Percentiles rank a stretch among this genome's conserved stretches.
phyloP scores from a whole-genome alignment of 2,888 invertebrate species.

The Sthenelais limicola region DNA sequence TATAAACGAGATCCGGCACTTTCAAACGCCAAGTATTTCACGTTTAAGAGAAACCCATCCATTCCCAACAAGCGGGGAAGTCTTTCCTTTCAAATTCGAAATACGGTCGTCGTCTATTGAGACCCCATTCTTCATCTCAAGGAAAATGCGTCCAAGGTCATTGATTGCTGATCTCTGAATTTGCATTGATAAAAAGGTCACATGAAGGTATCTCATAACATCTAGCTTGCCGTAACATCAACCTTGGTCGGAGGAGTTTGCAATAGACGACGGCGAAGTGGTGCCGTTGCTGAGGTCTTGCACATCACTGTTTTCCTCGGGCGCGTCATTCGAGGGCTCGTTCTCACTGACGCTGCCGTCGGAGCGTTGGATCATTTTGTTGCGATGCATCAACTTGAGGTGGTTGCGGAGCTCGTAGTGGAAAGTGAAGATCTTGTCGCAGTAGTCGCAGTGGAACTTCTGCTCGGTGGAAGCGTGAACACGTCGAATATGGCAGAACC shows the following conservation, averaged over 20 bases:
- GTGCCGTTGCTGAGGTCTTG: conserved; percentile 34
- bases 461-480: conserved; percentile 57
- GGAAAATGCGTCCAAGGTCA: too few relatives aligned
- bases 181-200: too few relatives aligned
- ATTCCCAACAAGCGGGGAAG: too few relatives aligned
- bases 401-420: conserved; percentile 44
- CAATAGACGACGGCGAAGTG: conserved; percentile 11
- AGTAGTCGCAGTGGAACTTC: conserved; percentile 44
- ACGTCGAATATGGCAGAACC: conserved; percentile 56
- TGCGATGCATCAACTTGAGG: conserved; percentile 42
- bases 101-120: too few relatives aligned
- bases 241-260: conserved; percentile 21
- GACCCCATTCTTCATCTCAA: too few relatives aligned
- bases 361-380: conserved; percentile 34
- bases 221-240: conserved; percentile 15
- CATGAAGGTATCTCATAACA: too few relatives aligned
- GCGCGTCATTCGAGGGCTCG: background rate
- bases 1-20: too few relatives aligned
- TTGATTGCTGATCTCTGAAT: too few relatives aligned
- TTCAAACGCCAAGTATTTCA: too few relatives aligned
- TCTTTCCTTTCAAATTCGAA: too few relatives aligned
- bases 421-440: conserved; percentile 41
- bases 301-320: background rate
- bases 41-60: too few relatives aligned
- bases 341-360: conserved; percentile 31